Evolutionary conservation across 2,797 vertebrate species (phyloP).

Genomic region (Falco cherrug): DNA sequence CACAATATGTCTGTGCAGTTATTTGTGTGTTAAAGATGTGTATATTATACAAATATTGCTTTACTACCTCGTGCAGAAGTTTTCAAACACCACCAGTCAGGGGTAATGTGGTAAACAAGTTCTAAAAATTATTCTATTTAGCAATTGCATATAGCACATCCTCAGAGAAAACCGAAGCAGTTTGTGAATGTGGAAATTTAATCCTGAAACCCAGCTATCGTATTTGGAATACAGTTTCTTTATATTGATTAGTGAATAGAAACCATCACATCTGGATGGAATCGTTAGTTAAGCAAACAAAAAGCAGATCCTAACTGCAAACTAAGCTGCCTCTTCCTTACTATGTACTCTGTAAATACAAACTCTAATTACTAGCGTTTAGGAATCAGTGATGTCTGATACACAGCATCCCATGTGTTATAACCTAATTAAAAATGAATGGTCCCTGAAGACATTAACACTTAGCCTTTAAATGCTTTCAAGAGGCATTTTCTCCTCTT

Average conservation of each 20-base stretch:
- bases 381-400: not conserved
- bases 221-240: not conserved
- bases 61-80: not conserved
- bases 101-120: not conserved
- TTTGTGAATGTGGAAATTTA: not conserved
- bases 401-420: not conserved
- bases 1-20: not conserved
- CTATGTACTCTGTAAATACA: not conserved
- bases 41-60: not conserved
- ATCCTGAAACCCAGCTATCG: not conserved
- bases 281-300: not conserved
- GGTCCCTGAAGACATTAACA: not conserved
- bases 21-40: not conserved
- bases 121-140: not conserved
- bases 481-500: not conserved
- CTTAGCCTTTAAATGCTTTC: not conserved
- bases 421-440: conserved; percentile 23
- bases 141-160: not conserved
- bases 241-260: not conserved
- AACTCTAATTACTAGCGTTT: not conserved
- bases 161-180: not conserved
- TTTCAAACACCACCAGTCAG: not conserved
- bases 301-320: not conserved
- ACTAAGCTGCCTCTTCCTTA: not conserved
- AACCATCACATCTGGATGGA: not conserved